A percentile compares a stretch with the other conserved stretches of the same genome.
Evolutionary conservation across 30 jellyfish, hydroid and myxozoan genomes (phyloP).

Genomic region (Pseudorhiza aurosa): DNA sequence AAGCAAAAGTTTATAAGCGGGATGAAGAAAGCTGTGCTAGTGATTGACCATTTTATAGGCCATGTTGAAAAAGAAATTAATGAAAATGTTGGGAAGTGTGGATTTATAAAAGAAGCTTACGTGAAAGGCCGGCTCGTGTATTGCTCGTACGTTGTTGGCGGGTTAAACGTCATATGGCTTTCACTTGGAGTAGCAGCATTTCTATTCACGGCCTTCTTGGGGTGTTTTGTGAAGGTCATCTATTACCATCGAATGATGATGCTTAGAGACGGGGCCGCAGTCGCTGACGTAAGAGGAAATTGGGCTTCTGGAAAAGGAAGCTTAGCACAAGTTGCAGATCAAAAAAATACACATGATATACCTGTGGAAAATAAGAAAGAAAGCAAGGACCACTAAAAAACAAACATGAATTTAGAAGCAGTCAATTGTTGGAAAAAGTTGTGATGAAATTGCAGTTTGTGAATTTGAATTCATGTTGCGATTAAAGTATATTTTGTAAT

Average conservation of each 20-base stretch:
- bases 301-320: too few species aligned
- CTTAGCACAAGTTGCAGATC: too few species aligned
- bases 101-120: slow-evolving; percentile 25
- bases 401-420: too few species aligned
- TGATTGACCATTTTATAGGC: slow-evolving; percentile 22
- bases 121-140: slow-evolving; percentile 15
- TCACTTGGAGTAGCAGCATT: slow-evolving; percentile 34
- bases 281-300: neutral
- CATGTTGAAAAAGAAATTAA: slow-evolving; percentile 24
- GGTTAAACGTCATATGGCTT: slow-evolving; percentile 33
- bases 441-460: too few species aligned
- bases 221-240: neutral
- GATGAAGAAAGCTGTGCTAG: slow-evolving; percentile 6
- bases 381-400: too few species aligned
- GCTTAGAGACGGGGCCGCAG: neutral
- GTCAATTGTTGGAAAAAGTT: too few species aligned
- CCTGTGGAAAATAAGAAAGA: too few species aligned
- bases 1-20: slow-evolving; percentile 11
- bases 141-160: slow-evolving; percentile 41
- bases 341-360: too few species aligned
- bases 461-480: too few species aligned
- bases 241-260: slow-evolving; percentile 10
- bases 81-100: slow-evolving; percentile 50
- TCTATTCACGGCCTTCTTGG: neutral
- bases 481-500: too few species aligned